phyloP scores from a whole-genome alignment of 92 coral and sea anemone species.

The Phenganax stokvisi region DNA sequence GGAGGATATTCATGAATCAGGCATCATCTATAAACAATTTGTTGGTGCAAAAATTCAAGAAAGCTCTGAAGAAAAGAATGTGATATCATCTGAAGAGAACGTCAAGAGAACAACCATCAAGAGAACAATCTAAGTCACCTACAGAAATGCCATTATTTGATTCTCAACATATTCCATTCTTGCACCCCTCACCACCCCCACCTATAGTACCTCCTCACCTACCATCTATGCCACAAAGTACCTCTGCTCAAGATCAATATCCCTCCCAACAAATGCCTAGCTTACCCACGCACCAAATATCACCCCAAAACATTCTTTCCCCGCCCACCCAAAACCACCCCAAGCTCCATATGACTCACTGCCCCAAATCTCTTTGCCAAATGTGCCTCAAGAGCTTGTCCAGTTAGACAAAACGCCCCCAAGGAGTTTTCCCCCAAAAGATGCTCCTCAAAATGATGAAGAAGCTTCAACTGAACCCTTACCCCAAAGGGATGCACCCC shows the following conservation, averaged over 20 bases:
- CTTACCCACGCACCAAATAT: not conserved
- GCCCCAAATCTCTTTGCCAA: not conserved
- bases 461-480: too few species aligned
- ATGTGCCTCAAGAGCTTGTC: not conserved
- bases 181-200: not conserved
- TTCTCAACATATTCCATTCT: not conserved
- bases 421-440: not conserved
- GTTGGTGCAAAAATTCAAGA: not conserved
- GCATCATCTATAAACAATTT: not conserved
- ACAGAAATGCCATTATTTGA: not conserved
- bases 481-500: not conserved
- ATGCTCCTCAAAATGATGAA: not conserved
- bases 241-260: not conserved
- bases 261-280: not conserved
- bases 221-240: too few species aligned
- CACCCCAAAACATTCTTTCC: not conserved
- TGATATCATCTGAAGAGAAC: not conserved
- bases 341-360: not conserved
- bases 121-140: too few species aligned
- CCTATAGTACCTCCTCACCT: not conserved
- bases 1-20: not conserved
- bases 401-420: not conserved
- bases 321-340: not conserved
- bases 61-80: not conserved
- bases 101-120: too few species aligned